Evolutionary conservation across 30 jellyfish, hydroid and myxozoan species (phyloP), one percentile per base, ranked within the genome.

Genomic region (Cassiopea andromeda): DNA sequence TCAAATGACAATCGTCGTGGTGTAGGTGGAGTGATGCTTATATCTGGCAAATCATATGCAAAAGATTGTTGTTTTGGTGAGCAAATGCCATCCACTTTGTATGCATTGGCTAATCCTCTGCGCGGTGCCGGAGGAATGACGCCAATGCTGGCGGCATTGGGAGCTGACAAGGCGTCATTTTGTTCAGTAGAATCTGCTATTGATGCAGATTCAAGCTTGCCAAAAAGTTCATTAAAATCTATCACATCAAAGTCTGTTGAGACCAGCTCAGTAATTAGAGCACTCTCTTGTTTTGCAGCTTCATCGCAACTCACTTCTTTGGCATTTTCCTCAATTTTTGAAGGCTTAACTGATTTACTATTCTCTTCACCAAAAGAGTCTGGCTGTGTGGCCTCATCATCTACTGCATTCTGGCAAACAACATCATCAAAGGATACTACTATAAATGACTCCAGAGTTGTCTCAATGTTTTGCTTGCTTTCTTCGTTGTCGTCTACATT

Each of bases 51-150:
- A 44, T 83, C 91, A 71, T 46, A 83, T 2, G 82, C 44, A 9
- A 1, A 27, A 17, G 64, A 8, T 70, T 69, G 50, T 19, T 46
- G 46, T 18, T 18, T 18, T 43, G 72, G 15, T 3, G 72, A 6
- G 14, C 68, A 44, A 14, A 27, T 57, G 4, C 19, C 44, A 1
- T 72, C 90, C 5, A 89, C 57, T 14, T 58, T 1, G n/a, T 45
- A 17, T 18, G 94, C 77, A 64, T 86, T 44, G 12, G 69, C 54
- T 12, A 90, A 87, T 43, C 69, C 61, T 69, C 60, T 87, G 16
- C 94, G 89, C 6, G 94, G 94, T 10, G 94, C 78, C 2, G 94
- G 94, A 0, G 94, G 94, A 46, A 81, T 87, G 13, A 87, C 81
- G 8, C 78, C 61, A 69, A 87, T 87, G 60, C 74, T 17, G 7